These are phyloP conservation scores for Balanococcus diminutus DNA, from an alignment of 2,888 invertebrate genomes.

Conservation along the genomic window DNA sequence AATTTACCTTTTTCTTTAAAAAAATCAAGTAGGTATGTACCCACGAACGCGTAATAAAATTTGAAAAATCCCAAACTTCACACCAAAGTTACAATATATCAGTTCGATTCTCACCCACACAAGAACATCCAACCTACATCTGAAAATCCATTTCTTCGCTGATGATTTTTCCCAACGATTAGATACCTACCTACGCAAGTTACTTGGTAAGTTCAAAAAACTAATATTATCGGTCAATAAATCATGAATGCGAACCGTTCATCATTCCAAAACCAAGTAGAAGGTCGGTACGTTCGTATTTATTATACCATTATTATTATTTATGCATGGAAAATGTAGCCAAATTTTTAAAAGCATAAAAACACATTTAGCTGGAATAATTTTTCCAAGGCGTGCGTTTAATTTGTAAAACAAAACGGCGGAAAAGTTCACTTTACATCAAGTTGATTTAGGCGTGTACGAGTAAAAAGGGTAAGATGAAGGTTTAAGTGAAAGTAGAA, in stretches of 20 bases:
- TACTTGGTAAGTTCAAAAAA: not conserved
- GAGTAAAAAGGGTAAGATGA: not conserved
- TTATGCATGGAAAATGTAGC: not conserved
- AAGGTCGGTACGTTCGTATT: not conserved
- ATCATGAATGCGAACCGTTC: not conserved
- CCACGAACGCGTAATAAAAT: not conserved
- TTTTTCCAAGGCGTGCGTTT: not conserved
- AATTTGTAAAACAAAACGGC: not conserved
- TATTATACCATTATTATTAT: not conserved
- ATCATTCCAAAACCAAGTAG: not conserved
- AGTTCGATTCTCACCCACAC: not conserved
- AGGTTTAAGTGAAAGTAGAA: conserved; percentile 29
- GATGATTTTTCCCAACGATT: not conserved
- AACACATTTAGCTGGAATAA: not conserved
- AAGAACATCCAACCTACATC: not conserved
- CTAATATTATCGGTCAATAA: not conserved
- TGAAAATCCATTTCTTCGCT: not conserved
- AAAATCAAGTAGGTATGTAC: too few species aligned
- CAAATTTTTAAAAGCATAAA: not conserved
- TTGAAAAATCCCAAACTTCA: not conserved
- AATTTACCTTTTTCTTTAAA: too few species aligned
- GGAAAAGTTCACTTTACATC: not conserved
- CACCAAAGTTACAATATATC: not conserved
- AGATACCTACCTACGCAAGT: not conserved
- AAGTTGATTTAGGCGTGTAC: not conserved